Percentiles rank a stretch among this genome's conserved stretches.
phyloP scores from a whole-genome alignment of 2,888 invertebrate species.

The Rutpela maculata region DNA sequence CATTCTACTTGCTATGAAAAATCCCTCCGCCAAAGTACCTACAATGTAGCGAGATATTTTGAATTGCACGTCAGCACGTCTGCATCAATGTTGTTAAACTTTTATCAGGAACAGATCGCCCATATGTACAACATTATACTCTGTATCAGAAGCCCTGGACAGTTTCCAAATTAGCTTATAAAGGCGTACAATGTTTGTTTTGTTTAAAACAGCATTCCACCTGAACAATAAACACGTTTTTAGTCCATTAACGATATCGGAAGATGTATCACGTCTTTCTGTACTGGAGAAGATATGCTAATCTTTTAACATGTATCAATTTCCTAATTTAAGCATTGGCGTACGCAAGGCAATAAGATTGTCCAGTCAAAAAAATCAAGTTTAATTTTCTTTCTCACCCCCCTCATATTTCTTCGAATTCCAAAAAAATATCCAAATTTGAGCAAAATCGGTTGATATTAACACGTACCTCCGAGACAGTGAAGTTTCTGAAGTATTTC shows the following conservation, averaged over 20 bases:
- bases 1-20: too few species aligned
- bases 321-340: slow-evolving; percentile 46
- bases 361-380: too few species aligned
- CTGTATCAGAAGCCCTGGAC: slow-evolving; percentile 44
- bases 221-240: slow-evolving; percentile 53
- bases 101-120: slow-evolving; percentile 13
- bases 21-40: neutral
- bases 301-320: slow-evolving; percentile 45
- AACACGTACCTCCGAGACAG: too few species aligned
- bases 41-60: neutral
- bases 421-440: too few species aligned
- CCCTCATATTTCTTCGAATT: too few species aligned
- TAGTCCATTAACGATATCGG: slow-evolving; percentile 53
- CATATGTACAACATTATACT: slow-evolving; percentile 17
- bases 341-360: neutral
- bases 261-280: slow-evolving; percentile 49
- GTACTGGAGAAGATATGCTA: slow-evolving; percentile 49
- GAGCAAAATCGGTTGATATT: too few species aligned
- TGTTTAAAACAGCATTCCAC: slow-evolving; percentile 49
- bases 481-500: too few species aligned
- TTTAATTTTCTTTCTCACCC: too few species aligned
- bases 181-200: slow-evolving; percentile 48
- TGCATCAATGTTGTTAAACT: slow-evolving; percentile 1
- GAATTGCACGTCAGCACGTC: neutral
- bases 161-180: slow-evolving; percentile 46